phyloP scores from a whole-genome alignment of 2,113 vertebrate species.

The Heliornis fulica region DNA sequence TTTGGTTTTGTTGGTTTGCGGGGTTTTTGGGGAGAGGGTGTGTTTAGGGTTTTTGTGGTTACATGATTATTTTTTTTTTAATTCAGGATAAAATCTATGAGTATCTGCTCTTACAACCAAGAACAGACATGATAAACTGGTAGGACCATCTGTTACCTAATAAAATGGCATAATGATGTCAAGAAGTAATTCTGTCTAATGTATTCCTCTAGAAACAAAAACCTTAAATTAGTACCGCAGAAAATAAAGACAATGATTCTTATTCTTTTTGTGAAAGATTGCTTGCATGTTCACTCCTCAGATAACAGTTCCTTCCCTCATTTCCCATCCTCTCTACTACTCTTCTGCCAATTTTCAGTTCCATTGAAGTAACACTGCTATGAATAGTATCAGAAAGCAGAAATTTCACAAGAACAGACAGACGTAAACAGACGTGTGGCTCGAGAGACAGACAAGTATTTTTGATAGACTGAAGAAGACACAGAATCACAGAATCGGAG shows the following conservation, averaged over 20 bases:
- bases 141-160: constrained; percentile 1
- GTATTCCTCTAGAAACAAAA: neutral
- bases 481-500: too few species aligned
- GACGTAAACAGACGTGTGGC: neutral
- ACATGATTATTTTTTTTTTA: neutral
- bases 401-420: neutral
- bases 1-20: too few species aligned
- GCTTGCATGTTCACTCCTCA: neutral
- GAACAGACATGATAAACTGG: neutral
- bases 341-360: neutral
- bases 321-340: neutral
- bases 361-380: neutral
- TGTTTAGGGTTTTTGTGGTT: too few species aligned
- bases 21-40: too few species aligned
- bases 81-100: neutral
- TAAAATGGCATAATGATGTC: neutral
- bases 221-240: neutral
- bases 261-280: neutral
- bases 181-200: neutral
- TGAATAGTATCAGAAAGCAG: neutral
- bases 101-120: neutral
- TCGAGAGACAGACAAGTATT: neutral
- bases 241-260: neutral
- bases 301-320: neutral
- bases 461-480: neutral